phyloP scores from a whole-genome alignment of 2,113 vertebrate genomes.

The Sprattus sprattus region DNA sequence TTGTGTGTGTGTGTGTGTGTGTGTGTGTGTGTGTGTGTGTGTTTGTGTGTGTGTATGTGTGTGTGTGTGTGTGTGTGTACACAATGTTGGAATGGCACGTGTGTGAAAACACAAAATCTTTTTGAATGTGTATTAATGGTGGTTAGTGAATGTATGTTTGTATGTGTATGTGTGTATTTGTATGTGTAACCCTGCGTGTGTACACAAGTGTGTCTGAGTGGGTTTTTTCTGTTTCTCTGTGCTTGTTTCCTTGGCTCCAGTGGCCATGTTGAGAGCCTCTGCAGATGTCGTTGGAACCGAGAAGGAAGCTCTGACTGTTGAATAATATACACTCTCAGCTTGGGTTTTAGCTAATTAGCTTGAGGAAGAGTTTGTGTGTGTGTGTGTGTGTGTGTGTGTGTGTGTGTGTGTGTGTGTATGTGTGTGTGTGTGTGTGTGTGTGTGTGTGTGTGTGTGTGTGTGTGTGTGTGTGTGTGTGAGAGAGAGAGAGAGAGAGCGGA shows the following conservation, averaged over 20 bases:
- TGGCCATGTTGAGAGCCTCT: constrained; percentile 52
- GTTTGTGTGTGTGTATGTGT: constrained; percentile 11
- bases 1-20: constrained; percentile 28
- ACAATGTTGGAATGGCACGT: background rate
- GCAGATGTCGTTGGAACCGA: constrained; percentile 58
- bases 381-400: background rate
- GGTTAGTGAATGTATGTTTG: constrained; percentile 21
- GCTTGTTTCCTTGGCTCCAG: constrained; percentile 19
- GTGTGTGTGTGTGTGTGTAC: constrained; percentile 24
- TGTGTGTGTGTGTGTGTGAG: background rate
- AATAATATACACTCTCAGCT: constrained; percentile 71
- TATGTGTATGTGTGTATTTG: background rate
- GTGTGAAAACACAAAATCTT: background rate
- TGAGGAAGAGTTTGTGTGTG: constrained; percentile 26
- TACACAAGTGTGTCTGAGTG: constrained; percentile 23
- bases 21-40: constrained; percentile 20
- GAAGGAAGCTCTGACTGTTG: constrained; percentile 59
- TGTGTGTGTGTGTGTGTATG: background rate
- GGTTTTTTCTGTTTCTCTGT: background rate
- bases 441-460: background rate
- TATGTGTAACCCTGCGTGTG: background rate
- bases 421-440: background rate
- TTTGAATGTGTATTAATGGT: constrained; percentile 16
- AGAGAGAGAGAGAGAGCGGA: background rate
- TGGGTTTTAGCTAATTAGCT: constrained; percentile 70